Conservation (phyloP, 2,888 invertebrate species). For the Idaea dimidiata region DNA sequence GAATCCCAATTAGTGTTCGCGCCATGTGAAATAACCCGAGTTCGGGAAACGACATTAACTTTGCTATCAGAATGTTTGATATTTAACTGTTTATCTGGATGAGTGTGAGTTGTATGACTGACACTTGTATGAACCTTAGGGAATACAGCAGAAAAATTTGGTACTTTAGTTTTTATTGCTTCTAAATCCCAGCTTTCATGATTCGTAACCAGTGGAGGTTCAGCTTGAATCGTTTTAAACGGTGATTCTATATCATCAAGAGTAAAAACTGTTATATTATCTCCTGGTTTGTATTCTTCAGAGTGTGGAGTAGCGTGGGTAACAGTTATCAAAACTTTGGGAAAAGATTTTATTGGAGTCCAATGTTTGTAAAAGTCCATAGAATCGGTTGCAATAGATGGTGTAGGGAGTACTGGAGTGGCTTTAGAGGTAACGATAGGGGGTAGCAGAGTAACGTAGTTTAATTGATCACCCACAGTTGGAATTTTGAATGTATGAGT, state of each 20-base stretch:
- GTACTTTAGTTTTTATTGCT: conserved; percentile 12
- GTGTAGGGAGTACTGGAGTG: conserved; percentile 42
- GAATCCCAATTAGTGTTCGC: conserved; percentile 24
- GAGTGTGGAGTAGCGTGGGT: conserved; percentile 19
- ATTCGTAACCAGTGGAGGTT: conserved; percentile 31
- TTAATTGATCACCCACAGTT: conserved; percentile 39
- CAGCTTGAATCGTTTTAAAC: conserved; percentile 46
- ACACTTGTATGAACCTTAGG: conserved; percentile 25
- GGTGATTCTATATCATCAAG: conserved; percentile 43
- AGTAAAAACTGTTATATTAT: conserved; percentile 54
- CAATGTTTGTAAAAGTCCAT: conserved; percentile 49
- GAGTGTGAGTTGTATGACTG: conserved; percentile 25
- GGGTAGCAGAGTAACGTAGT: conserved; percentile 58
- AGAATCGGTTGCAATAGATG: conserved; percentile 45
- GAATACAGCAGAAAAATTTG: conserved; percentile 16
- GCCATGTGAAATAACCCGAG: conserved; percentile 11
- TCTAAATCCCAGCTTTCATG: conserved; percentile 30
- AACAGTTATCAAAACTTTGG: conserved; percentile 46
- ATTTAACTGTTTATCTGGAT: conserved; percentile 33
- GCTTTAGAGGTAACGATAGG: conserved; percentile 37
- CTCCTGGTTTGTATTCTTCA: conserved; percentile 24
- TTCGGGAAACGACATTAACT: conserved; percentile 34
- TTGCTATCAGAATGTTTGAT: conserved; percentile 36
- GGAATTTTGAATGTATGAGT: conserved; percentile 45
- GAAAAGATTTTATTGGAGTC: conserved; percentile 46